phyloP scores from a whole-genome alignment of 2,113 vertebrate species.

The Myotis davidii region DNA sequence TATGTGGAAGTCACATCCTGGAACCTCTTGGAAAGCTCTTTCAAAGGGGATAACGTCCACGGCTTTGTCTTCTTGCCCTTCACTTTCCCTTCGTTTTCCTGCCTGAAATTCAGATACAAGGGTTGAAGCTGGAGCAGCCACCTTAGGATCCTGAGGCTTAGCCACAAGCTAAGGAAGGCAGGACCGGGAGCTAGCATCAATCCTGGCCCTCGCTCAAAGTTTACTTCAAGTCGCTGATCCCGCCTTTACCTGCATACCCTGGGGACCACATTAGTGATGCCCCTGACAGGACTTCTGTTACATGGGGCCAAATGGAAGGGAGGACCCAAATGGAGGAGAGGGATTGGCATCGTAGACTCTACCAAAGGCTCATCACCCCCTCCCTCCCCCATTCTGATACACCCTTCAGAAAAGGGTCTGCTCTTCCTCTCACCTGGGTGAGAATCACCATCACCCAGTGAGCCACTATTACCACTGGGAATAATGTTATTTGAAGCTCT shows the following conservation, averaged over 20 bases:
- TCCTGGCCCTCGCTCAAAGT: neutral
- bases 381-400: neutral
- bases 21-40: neutral
- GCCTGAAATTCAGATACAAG: neutral
- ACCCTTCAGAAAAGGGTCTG: neutral
- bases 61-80: neutral
- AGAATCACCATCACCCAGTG: neutral
- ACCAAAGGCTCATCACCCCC: neutral
- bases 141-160: neutral
- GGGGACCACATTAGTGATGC: too few relatives aligned
- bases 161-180: neutral
- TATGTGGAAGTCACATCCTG: neutral
- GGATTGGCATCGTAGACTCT: neutral
- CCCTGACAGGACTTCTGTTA: neutral
- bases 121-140: neutral
- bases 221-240: neutral
- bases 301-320: neutral
- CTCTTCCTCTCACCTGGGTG: neutral
- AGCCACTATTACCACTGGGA: neutral
- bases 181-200: neutral
- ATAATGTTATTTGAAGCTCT: neutral
- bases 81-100: neutral
- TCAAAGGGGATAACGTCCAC: neutral
- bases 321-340: neutral
- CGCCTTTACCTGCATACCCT: neutral